Percentiles rank a stretch among this genome's conserved stretches.
Evolutionary conservation across 2,797 vertebrate species (phyloP).

Genomic region (Babyrousa celebensis): DNA sequence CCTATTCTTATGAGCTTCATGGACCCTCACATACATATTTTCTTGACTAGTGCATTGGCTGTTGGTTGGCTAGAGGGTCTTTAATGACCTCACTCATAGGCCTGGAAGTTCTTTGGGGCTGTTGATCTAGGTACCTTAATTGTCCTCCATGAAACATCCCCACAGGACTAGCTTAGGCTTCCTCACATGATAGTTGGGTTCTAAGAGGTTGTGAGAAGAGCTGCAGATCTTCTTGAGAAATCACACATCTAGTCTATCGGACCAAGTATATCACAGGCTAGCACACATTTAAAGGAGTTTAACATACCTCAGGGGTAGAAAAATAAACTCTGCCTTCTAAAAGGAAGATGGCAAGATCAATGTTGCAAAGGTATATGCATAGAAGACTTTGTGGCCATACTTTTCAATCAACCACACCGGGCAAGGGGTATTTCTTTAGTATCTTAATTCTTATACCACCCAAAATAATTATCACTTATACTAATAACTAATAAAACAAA

Average conservation of each 20-base stretch:
- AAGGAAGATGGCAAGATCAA: not conserved
- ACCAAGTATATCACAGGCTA: not conserved
- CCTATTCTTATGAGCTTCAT: not conserved
- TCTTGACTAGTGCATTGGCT: not conserved
- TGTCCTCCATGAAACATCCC: not conserved
- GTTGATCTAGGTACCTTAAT: not conserved
- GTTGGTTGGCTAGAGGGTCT: not conserved
- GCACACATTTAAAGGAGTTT: not conserved
- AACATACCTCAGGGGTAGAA: not conserved
- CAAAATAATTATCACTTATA: not conserved
- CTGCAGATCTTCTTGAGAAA: constrained; percentile 28
- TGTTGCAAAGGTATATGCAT: not conserved
- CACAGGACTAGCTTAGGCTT: not conserved
- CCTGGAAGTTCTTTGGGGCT: not conserved
- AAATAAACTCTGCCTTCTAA: not conserved
- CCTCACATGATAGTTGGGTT: not conserved
- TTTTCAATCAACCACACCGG: not conserved
- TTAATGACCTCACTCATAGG: not conserved
- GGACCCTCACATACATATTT: not conserved
- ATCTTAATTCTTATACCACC: constrained; percentile 11
- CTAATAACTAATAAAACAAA: not conserved
- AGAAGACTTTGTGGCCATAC: not conserved
- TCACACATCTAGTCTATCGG: not conserved
- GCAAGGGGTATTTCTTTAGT: not conserved
- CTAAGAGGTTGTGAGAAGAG: not conserved